Evolutionary conservation across 2,113 vertebrate genomes (phyloP).

Genomic region (Halichoeres trimaculatus): DNA sequence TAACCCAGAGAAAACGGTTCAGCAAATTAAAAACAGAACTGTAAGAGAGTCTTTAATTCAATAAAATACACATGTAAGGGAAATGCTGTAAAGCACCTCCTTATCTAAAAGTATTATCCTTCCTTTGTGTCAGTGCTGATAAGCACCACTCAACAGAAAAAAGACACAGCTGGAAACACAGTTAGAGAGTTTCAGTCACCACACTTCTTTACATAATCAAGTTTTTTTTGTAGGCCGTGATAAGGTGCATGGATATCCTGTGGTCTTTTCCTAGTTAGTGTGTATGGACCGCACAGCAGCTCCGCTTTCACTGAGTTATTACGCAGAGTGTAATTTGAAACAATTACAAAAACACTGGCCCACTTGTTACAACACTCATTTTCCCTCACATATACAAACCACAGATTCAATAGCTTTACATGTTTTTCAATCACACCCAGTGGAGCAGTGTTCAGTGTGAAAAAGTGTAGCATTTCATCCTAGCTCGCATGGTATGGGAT

Average conservation of each 20-base stretch:
- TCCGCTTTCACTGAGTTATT: conserved; percentile 78
- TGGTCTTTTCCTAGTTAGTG: conserved; percentile 71
- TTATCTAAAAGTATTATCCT: conserved; percentile 60
- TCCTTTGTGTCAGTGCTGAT: conserved; percentile 47
- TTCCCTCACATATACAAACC: conserved; percentile 82
- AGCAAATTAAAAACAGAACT: conserved; percentile 72
- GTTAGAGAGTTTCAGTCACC: conserved; percentile 51
- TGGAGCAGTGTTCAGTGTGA: conserved; percentile 83
- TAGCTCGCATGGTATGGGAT: conserved; percentile 82
- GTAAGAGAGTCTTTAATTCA: conserved; percentile 59
- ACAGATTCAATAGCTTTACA: conserved; percentile 84
- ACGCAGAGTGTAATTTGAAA: conserved; percentile 82
- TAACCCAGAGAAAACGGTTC: conserved; percentile 64
- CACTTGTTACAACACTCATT: conserved; percentile 85
- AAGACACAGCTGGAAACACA: conserved; percentile 62
- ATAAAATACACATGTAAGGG: conserved; percentile 73
- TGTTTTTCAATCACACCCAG: conserved; percentile 86
- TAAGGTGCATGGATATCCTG: conserved; percentile 76
- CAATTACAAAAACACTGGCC: conserved; percentile 84
- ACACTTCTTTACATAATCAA: conserved; percentile 62
- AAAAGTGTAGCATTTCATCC: conserved; percentile 84
- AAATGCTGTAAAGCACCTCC: conserved; percentile 60
- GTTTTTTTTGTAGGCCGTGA: conserved; percentile 47
- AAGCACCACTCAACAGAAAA: conserved; percentile 60
- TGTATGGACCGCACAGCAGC: conserved; percentile 70